phyloP scores from a whole-genome alignment of 2,888 invertebrate species.

The Torymus tubicola region DNA sequence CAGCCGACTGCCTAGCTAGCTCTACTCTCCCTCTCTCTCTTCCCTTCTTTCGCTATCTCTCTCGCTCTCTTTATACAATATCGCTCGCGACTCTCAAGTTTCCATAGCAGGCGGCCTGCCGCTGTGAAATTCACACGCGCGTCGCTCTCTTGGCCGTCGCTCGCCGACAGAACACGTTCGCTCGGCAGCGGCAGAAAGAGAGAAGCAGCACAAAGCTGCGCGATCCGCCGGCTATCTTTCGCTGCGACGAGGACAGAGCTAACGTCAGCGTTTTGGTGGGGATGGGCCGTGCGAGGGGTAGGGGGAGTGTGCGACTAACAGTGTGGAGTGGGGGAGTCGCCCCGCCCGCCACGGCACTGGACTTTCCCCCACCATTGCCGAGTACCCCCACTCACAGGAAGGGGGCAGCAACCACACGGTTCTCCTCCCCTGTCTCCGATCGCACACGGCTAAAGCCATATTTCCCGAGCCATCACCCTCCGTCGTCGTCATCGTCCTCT shows the following conservation, averaged over 20 bases:
- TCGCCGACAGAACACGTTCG: conserved; percentile 24
- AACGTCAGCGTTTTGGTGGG: neutral
- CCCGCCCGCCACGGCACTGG: conserved; percentile 1
- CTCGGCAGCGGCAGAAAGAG: conserved; percentile 23
- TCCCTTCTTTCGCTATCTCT: neutral
- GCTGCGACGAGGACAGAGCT: conserved; percentile 27
- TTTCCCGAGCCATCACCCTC: conserved; percentile 60
- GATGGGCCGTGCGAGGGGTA: neutral
- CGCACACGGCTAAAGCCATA: conserved; percentile 62
- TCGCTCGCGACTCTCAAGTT: conserved; percentile 37
- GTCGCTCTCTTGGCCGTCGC: conserved; percentile 38
- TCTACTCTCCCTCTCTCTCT: conserved; percentile 12
- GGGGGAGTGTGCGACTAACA: conserved; percentile 69
- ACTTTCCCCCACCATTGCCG: neutral
- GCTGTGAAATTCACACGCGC: conserved; percentile 48
- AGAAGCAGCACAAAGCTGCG: conserved; percentile 6
- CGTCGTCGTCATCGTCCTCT: conserved; percentile 58
- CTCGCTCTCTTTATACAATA: conserved; percentile 25
- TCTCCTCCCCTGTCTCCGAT: conserved; percentile 71
- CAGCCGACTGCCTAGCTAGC: conserved; percentile 9
- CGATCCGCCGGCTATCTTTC: conserved; percentile 44
- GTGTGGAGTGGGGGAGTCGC: conserved; percentile 19
- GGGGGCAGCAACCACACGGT: conserved; percentile 78
- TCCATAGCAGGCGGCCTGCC: conserved; percentile 37
- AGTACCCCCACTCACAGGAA: conserved; percentile 74